Evolutionary conservation across 2,113 vertebrate species (phyloP).

Genomic region (Fulica atra): DNA sequence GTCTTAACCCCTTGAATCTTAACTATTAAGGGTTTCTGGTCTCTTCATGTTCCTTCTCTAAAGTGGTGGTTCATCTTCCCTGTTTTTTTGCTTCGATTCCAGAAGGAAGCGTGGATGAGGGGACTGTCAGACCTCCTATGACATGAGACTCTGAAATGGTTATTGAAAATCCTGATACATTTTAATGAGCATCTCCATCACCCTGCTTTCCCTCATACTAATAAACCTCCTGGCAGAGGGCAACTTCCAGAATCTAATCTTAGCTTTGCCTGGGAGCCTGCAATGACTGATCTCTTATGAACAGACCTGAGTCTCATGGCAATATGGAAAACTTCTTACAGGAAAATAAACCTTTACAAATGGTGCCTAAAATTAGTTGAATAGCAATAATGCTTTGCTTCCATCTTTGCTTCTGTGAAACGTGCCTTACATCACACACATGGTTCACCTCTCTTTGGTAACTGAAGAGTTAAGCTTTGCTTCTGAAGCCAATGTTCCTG

Average conservation of each 20-base stretch:
- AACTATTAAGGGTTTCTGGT: not conserved
- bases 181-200: conserved; percentile 9
- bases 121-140: not conserved
- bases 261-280: not conserved
- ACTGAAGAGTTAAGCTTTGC: not conserved
- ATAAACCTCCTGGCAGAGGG: not conserved
- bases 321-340: not conserved
- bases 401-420: not conserved
- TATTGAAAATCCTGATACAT: conserved; percentile 15
- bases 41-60: not conserved
- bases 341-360: not conserved
- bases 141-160: not conserved
- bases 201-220: not conserved
- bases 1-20: not conserved
- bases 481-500: not conserved
- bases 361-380: not conserved
- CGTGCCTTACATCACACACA: not conserved
- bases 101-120: not conserved
- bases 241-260: conserved; percentile 8
- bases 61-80: not conserved
- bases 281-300: not conserved
- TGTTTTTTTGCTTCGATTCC: not conserved
- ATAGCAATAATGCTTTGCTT: not conserved
- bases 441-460: not conserved
- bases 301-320: not conserved